Evolutionary conservation across 64 coral and sea anemone species (phyloP).

Genomic region (Montipora foliosa): DNA sequence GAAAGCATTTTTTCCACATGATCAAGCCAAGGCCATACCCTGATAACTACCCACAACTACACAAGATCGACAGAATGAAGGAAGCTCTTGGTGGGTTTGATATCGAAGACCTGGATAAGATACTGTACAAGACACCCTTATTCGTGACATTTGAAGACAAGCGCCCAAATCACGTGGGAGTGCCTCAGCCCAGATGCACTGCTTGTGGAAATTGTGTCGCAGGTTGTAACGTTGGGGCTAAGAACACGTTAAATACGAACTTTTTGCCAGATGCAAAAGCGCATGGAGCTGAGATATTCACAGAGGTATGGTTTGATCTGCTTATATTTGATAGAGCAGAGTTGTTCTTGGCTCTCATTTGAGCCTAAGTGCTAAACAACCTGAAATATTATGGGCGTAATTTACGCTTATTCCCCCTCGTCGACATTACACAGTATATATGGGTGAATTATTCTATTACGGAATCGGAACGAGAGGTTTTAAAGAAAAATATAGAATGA

Average conservation of each 20-base stretch:
- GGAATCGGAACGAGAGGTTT: too few relatives aligned
- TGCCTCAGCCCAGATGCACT: constrained; percentile 62
- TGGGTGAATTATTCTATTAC: too few relatives aligned
- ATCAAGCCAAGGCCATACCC: constrained; percentile 59
- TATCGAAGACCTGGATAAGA: constrained; percentile 56
- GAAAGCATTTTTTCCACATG: constrained; percentile 54
- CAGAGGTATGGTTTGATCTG: constrained; percentile 6
- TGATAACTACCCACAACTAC: not conserved
- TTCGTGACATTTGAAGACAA: constrained; percentile 69
- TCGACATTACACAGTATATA: too few relatives aligned
- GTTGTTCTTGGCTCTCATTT: not conserved
- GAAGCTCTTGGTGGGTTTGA: constrained; percentile 20
- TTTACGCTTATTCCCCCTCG: too few relatives aligned
- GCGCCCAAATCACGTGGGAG: constrained; percentile 59
- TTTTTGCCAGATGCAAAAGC: constrained; percentile 69
- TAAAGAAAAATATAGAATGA: too few relatives aligned
- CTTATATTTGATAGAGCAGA: too few relatives aligned
- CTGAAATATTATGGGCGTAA: too few relatives aligned
- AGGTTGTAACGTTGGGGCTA: constrained; percentile 69
- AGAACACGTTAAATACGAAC: constrained; percentile 73
- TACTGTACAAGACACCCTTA: constrained; percentile 48
- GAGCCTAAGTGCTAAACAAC: not conserved
- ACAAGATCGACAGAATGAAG: constrained; percentile 62
- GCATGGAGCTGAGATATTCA: constrained; percentile 57
- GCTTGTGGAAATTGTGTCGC: constrained; percentile 62